Evolutionary conservation across 1,140 invertebrate species (phyloP).

Genomic region (Heliconius melpomene): DNA sequence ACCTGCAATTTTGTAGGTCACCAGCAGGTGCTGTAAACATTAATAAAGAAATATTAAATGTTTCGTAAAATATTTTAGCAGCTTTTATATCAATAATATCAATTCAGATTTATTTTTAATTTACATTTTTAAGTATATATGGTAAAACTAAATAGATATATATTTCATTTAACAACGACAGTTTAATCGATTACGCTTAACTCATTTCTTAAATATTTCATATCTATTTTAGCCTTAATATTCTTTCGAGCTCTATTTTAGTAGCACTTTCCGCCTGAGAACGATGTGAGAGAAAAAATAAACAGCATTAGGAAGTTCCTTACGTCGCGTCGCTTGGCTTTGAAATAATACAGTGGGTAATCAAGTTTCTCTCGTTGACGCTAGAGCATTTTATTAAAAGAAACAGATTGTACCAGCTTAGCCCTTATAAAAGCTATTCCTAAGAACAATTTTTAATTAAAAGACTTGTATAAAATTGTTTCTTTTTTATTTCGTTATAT

Average conservation of each 20-base stretch:
- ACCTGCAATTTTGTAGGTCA: constrained; percentile 18
- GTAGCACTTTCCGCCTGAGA: constrained; percentile 32
- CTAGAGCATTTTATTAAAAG: constrained; percentile 18
- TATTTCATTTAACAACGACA: background rate
- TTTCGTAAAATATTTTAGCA: background rate
- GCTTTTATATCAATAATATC: background rate
- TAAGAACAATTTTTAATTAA: background rate
- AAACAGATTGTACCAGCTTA: constrained; percentile 24
- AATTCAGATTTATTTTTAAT: background rate
- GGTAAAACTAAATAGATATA: too few relatives aligned
- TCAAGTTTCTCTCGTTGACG: constrained; percentile 18
- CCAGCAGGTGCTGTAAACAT: constrained; percentile 14
- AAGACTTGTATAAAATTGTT: background rate
- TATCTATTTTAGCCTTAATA: constrained; percentile 11
- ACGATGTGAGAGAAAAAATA: constrained; percentile 35
- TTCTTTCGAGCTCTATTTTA: constrained; percentile 28
- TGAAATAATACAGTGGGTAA: constrained; percentile 24
- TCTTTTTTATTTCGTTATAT: background rate
- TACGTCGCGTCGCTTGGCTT: constrained; percentile 18
- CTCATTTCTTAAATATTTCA: background rate
- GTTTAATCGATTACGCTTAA: background rate
- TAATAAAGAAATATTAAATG: background rate
- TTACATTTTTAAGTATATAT: background rate
- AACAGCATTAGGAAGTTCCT: constrained; percentile 29
- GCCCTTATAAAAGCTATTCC: background rate